Base-by-base conservation (phyloP, 2,113 vertebrate species). In the Brachypodius melanocephalos region DNA sequence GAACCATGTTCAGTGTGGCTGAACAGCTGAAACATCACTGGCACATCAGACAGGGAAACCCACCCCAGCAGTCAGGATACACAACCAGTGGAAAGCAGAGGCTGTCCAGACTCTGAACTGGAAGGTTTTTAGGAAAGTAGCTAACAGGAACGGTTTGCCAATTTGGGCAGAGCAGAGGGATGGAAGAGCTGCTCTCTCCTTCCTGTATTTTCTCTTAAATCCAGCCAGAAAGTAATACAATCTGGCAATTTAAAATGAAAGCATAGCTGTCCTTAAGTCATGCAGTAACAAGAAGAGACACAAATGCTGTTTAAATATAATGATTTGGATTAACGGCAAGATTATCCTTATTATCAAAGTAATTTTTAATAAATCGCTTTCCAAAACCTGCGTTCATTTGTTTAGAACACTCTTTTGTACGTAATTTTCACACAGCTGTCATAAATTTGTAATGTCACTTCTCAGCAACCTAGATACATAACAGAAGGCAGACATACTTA, bases 51-150 rank as follows among this genome's bases (percentile, higher is more conserved):
- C 13, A 68, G 48, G 22, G 17, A 79, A 78, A 61, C 15, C n/a
- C 58, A 58, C 9, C 15, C 9, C 2, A 61, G 18, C 4, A 36
- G 29, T 3, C 54, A 34, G 40, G 61, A 71, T 14, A 58, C 10
- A 8, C 1, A 40, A 43, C 5, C 17, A 38, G 14, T 0, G 6
- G 36, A 29, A 69, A 17, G 31, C 1, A 6, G 28, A 67, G 73
- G 14, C 42, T 81, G 17, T 40, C 14, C 40, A 28, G 3, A 18
- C 17, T 87, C 52, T 48, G 48, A 65, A 17, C 49, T 54, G 42
- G 59, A 58, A 49, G 24, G 4, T 6, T 59, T 79, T 69, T 26
- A 76, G 42, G 42, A 17, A 88, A 58, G 42, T 21, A 69, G 45
- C 9, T 21, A 82, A 49, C 7, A 25, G 26, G 16, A 88, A 79